Evolutionary conservation across 2,888 invertebrate genomes (phyloP).

Genomic region (Neoaliturus tenellus): DNA sequence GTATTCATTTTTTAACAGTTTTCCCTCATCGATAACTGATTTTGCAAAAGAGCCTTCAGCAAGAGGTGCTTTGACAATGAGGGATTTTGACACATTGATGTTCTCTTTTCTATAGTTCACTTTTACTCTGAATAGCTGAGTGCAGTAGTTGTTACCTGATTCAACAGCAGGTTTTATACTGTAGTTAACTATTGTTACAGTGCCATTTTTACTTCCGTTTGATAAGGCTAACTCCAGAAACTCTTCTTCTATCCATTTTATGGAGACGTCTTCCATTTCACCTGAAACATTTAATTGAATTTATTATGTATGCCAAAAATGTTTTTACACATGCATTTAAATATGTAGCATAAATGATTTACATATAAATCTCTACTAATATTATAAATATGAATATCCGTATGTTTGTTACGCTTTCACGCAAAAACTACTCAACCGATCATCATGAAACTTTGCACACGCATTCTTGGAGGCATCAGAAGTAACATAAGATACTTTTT

Average conservation of each 20-base stretch:
- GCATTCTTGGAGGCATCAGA: no score
- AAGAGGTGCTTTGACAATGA: conserved; percentile 27
- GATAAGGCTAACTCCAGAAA: not conserved
- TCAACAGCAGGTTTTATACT: not conserved
- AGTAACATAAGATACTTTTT: no score
- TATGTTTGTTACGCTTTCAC: no score
- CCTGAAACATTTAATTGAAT: no score
- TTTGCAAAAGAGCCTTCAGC: not conserved
- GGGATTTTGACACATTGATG: not conserved
- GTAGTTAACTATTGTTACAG: not conserved
- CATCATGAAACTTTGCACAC: no score
- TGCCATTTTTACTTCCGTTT: not conserved
- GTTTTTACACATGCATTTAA: no score
- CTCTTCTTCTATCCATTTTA: conserved; percentile 11
- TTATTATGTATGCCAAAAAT: no score
- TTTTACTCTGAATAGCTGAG: not conserved
- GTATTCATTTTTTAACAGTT: not conserved
- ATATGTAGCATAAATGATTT: no score
- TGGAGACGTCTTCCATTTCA: not conserved
- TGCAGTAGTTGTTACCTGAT: conserved; percentile 3
- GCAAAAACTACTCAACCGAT: no score
- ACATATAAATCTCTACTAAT: no score
- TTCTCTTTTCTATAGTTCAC: not conserved
- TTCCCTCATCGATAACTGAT: not conserved
- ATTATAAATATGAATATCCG: no score